Percentiles rank a stretch among this genome's conserved stretches.
phyloP scores from a whole-genome alignment of 2,888 invertebrate genomes.

The Lasioglossum zephyrum region DNA sequence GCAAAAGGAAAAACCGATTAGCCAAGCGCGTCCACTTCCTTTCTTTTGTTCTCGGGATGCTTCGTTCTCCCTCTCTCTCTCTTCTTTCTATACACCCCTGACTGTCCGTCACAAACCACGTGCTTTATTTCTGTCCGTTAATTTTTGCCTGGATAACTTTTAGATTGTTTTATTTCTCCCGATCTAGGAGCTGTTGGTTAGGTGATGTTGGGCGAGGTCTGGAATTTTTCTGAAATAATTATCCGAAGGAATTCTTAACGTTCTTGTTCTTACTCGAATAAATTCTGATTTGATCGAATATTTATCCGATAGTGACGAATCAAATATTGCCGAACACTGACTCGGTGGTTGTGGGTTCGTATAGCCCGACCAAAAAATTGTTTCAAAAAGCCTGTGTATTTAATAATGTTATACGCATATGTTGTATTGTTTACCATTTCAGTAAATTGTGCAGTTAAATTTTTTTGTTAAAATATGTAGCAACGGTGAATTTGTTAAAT shows the following conservation, averaged over 20 bases:
- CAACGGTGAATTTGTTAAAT: neutral
- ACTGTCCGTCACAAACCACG: neutral
- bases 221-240: neutral
- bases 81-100: neutral
- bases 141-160: neutral
- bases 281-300: neutral
- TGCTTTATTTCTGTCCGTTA: neutral
- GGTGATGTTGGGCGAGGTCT: neutral
- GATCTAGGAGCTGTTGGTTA: neutral
- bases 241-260: no score
- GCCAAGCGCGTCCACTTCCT: neutral
- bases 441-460: neutral
- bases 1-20: constrained; percentile 40
- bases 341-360: no score
- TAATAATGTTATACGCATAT: no score
- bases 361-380: no score
- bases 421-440: no score
- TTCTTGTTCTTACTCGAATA: no score
- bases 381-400: no score
- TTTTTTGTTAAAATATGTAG: neutral
- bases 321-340: no score
- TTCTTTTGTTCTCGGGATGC: neutral
- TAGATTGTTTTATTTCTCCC: neutral
- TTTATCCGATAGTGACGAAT: neutral
- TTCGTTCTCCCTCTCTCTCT: neutral